Evolutionary conservation across 2,888 invertebrate species (phyloP).

Genomic region (Sthenelais limicola): DNA sequence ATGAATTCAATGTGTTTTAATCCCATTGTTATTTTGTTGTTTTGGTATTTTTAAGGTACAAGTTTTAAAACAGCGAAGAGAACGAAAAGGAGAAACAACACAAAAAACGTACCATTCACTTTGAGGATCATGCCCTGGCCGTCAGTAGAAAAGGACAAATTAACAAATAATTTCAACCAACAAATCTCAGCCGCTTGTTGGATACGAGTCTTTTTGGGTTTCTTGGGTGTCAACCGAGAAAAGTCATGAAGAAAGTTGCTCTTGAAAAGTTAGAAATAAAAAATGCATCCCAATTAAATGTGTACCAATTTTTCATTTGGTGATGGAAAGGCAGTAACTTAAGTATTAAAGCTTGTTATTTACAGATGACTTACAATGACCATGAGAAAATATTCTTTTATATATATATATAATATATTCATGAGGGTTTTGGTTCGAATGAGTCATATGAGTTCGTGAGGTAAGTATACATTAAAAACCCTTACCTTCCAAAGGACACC

Average conservation of each 20-base stretch:
- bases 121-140: conserved; percentile 70
- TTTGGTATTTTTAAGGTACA: background rate
- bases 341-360: background rate
- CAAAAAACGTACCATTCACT: conserved; percentile 59
- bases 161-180: conserved; percentile 66
- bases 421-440: too few relatives aligned
- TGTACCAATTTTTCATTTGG: too few relatives aligned
- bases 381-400: background rate
- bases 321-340: too few relatives aligned
- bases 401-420: too few relatives aligned
- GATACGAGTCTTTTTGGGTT: conserved; percentile 57
- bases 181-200: conserved; percentile 65
- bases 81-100: background rate
- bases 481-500: conserved; percentile 69
- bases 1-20: background rate
- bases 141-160: conserved; percentile 68
- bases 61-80: background rate
- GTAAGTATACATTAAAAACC: too few relatives aligned
- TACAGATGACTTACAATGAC: background rate
- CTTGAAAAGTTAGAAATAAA: too few relatives aligned
- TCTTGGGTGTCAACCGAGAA: conserved; percentile 60
- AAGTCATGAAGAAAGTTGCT: conserved; percentile 67
- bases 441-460: too few relatives aligned
- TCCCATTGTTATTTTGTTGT: background rate
- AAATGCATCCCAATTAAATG: too few relatives aligned